Percentiles rank a stretch among this genome's conserved stretches.
Evolutionary conservation across 2,888 invertebrate genomes (phyloP).

Genomic region (Stramonita haemastoma): DNA sequence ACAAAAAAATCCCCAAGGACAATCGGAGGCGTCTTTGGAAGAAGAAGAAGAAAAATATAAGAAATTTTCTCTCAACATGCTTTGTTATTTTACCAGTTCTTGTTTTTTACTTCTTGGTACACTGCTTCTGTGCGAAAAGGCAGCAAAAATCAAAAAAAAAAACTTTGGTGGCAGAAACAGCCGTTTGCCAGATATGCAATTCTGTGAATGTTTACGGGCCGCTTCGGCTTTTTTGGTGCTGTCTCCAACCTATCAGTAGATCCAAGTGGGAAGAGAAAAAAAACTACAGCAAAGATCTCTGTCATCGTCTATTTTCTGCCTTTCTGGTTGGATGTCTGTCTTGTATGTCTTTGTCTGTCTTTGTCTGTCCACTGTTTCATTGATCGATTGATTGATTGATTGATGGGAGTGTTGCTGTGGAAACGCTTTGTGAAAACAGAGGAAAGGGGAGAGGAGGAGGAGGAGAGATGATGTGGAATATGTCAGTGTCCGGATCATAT

Average conservation of each 20-base stretch:
- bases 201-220: conserved; percentile 22
- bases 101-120: conserved; percentile 1
- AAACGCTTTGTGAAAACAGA: too few relatives aligned
- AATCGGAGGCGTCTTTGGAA: background rate
- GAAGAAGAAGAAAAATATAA: too few relatives aligned
- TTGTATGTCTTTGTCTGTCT: background rate
- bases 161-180: background rate
- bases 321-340: background rate
- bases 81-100: background rate
- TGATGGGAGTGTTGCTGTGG: too few relatives aligned
- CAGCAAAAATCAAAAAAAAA: background rate
- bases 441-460: too few relatives aligned
- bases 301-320: background rate
- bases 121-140: conserved; percentile 27
- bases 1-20: background rate
- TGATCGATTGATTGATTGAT: too few relatives aligned
- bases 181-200: conserved; percentile 23
- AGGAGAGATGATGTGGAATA: background rate
- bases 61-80: background rate
- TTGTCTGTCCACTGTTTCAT: background rate
- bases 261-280: background rate
- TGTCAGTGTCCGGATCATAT: background rate
- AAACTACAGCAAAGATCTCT: conserved; percentile 20
- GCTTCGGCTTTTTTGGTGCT: conserved; percentile 12
- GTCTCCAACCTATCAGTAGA: conserved; percentile 1